These are phyloP conservation scores for Proisotoma minuta DNA, from an alignment of 2,888 invertebrate genomes.

Conservation along the genomic window DNA sequence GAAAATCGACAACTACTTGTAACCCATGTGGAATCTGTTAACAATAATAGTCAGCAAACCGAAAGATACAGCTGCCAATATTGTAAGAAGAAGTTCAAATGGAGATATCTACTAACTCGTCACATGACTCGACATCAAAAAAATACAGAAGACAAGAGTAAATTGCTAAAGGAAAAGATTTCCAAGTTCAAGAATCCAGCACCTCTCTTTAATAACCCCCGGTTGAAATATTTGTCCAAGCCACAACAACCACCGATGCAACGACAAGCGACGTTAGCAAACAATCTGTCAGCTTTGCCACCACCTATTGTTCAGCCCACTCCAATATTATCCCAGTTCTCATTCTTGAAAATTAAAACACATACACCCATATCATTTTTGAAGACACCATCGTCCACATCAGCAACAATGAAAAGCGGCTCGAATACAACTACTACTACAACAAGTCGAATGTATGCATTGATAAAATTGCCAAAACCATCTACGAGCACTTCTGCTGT, in stretches of 20 bases:
- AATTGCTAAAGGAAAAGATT: background rate
- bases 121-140: background rate
- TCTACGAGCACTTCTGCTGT: background rate
- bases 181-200: background rate
- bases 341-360: too few relatives aligned
- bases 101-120: conserved; percentile 1
- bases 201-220: background rate
- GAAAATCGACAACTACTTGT: background rate
- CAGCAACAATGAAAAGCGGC: background rate
- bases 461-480: background rate
- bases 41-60: too few relatives aligned
- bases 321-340: too few relatives aligned
- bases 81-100: conserved; percentile 8
- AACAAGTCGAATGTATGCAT: background rate
- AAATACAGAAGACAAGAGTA: background rate
- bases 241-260: background rate
- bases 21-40: background rate
- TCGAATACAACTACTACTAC: background rate
- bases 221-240: background rate
- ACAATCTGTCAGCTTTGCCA: background rate
- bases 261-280: background rate
- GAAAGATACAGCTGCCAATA: background rate
- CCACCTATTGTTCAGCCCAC: background rate
- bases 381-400: background rate
- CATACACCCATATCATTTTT: background rate